These are phyloP conservation scores for Macrotus californicus DNA, from an alignment of 2,113 vertebrate genomes.

Conservation along the genomic window DNA sequence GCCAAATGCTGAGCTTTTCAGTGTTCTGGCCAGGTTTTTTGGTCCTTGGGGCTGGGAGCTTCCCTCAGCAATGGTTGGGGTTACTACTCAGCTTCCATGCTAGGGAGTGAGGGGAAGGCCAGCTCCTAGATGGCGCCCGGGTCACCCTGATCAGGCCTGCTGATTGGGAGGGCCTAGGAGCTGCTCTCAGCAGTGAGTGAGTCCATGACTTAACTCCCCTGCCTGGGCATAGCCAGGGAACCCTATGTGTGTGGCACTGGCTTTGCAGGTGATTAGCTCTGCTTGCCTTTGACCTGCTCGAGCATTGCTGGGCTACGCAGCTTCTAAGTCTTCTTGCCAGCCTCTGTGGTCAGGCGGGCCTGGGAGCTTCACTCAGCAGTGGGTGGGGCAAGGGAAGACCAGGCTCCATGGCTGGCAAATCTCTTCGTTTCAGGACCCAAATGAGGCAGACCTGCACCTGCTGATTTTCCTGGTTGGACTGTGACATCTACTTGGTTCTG, in stretches of 20 bases:
- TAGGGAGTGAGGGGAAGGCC: background rate
- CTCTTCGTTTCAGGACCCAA: background rate
- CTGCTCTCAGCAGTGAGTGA: background rate
- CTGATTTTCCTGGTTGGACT: background rate
- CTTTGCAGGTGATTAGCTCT: background rate
- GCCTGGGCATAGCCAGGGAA: background rate
- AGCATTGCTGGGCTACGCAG: no score
- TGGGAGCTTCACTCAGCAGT: background rate
- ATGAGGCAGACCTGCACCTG: background rate
- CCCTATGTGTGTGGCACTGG: background rate
- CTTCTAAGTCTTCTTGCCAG: background rate
- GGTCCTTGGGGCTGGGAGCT: no score
- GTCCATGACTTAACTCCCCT: background rate
- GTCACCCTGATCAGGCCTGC: background rate
- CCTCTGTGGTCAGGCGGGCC: background rate
- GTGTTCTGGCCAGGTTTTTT: background rate
- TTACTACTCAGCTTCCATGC: background rate
- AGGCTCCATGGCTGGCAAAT: background rate
- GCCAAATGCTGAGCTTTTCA: background rate
- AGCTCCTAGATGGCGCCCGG: background rate
- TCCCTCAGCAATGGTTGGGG: background rate
- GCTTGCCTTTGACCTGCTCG: background rate
- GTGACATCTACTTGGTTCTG: background rate
- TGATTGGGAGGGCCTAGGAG: background rate
- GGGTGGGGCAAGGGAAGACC: background rate